phyloP scores from a whole-genome alignment of 2,888 invertebrate genomes.

The Temnothorax unifasciatus region DNA sequence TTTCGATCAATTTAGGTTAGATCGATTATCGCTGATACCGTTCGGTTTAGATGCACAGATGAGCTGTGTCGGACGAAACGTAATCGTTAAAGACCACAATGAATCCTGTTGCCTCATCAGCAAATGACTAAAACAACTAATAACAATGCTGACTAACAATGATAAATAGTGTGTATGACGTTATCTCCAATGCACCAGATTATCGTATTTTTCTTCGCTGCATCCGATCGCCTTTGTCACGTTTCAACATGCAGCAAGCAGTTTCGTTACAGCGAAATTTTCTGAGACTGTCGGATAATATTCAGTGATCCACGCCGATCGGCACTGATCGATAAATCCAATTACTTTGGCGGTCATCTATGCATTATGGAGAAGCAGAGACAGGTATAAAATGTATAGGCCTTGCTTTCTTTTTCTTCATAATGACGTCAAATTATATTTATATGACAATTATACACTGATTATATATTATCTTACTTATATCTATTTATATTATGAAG shows the following conservation, averaged over 20 bases:
- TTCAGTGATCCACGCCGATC: not conserved
- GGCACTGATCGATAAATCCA: not conserved
- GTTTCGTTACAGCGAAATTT: not conserved
- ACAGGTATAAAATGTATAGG: conserved; percentile 70
- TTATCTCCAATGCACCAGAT: not conserved
- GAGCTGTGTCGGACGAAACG: not conserved
- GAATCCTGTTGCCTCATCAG: not conserved
- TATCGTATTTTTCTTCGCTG: not conserved
- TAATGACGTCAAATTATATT: not conserved
- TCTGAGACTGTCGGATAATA: not conserved
- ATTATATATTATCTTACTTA: not conserved
- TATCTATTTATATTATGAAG: not conserved
- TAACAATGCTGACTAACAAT: not conserved
- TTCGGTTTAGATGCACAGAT: not conserved
- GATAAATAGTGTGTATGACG: not conserved
- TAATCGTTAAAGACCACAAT: not conserved
- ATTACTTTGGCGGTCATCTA: not conserved
- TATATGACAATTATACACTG: not conserved
- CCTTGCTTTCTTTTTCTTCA: not conserved
- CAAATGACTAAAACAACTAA: not conserved
- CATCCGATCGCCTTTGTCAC: not conserved
- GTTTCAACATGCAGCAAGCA: not conserved
- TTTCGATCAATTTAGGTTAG: not conserved
- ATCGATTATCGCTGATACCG: not conserved
- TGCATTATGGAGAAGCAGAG: conserved; percentile 78